Base-by-base conservation (phyloP, 2,888 invertebrate species). In the Spodoptera picta region DNA sequence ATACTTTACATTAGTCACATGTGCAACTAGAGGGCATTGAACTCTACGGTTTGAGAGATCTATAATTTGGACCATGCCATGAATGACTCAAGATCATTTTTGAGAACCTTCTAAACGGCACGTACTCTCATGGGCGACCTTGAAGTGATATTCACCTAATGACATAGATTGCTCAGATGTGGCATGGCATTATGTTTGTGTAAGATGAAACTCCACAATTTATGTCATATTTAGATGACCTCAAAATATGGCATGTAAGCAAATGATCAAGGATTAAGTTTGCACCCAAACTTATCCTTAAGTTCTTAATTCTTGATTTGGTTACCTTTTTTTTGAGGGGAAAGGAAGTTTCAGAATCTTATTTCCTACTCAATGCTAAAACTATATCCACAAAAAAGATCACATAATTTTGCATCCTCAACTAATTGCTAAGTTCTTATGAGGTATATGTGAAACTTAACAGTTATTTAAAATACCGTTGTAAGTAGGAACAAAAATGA, bases 121-220 rank as follows among this genome's bases (percentile, higher is more conserved):
- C 67, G 77, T 71, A 78, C 61, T 61, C 69, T 48, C 47, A 63
- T 47, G n/a, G n/a, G 46, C 54, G 61, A 56, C 83, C 82, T 82
- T 83, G 81, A 60, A 60, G 42, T 69, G 59, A 50, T 64, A 58
- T 65, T 71, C 68, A 70, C 72, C 75, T 57, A 66, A 73, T 76
- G 70, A 69, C 75, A 73, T 60, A 58, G 72, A 75, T 62, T 60
- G 19, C 42, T 53, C 45, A 43, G 48, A n/a, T 31, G 42, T 41
- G 6, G n/a, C 23, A 5, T 41, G 46, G 46, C 2, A 0, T n/a
- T 24, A 36, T 0, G 19, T 19, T 19, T 27, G 50, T 48, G 46
- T 60, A 59, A 60, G 48, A 48, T 43, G 50, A 66, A 65, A 53
- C 11, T 31, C 42, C 49, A 49, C 46, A 62, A 63, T 45, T 36